Evolutionary conservation across 1,140 invertebrate species (phyloP).

Genomic region (Leptoteleia sp.): DNA sequence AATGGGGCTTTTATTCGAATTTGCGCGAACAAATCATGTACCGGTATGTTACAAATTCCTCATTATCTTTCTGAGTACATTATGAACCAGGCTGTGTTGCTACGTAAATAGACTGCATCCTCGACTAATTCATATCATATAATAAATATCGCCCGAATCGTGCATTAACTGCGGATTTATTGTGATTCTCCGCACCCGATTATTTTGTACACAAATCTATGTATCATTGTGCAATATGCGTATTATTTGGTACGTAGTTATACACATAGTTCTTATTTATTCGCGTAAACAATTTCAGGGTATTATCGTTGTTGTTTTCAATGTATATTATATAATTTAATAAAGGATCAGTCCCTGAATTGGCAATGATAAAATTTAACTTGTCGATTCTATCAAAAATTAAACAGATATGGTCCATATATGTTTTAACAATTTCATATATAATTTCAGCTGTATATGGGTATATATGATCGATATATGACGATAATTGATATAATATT

Average conservation of each 20-base stretch:
- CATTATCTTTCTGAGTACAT: constrained; percentile 77
- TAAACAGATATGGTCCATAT: too few species aligned
- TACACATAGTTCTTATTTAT: too few species aligned
- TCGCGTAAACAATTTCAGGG: too few species aligned
- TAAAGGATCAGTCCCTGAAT: too few species aligned
- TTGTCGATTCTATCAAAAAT: too few species aligned
- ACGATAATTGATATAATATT: too few species aligned
- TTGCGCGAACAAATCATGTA: constrained; percentile 70
- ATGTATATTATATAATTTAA: too few species aligned
- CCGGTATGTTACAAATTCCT: constrained; percentile 80
- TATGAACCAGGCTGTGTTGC: constrained; percentile 75
- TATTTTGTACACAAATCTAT: constrained; percentile 77
- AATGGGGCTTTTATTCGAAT: constrained; percentile 38
- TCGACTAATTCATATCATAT: constrained; percentile 72
- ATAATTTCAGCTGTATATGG: too few species aligned
- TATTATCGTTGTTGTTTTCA: too few species aligned
- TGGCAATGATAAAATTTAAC: too few species aligned
- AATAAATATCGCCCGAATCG: constrained; percentile 75
- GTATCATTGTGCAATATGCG: constrained; percentile 47
- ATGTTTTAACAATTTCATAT: too few species aligned
- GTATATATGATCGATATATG: too few species aligned
- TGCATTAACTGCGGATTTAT: constrained; percentile 79
- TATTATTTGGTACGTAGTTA: constrained; percentile 48
- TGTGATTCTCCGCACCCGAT: constrained; percentile 78
- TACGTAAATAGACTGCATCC: constrained; percentile 74